These are phyloP conservation scores for Dendrolimus kikuchii DNA, from an alignment of 1,140 invertebrate species.

Conservation along the genomic window DNA sequence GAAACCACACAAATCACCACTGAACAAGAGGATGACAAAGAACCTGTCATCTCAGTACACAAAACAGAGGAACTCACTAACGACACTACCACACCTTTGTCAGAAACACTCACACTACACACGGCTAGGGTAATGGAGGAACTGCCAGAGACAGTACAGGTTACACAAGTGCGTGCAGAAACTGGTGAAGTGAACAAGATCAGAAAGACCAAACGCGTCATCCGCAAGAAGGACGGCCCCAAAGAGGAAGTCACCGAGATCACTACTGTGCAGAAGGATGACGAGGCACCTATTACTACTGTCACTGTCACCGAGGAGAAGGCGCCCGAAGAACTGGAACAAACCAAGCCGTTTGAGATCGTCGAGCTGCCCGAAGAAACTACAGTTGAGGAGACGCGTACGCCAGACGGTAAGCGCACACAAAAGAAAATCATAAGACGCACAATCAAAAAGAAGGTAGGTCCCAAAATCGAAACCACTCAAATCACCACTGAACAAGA, in stretches of 20 bases:
- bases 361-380: conserved; percentile 52
- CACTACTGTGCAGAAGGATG: conserved; percentile 65
- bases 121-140: conserved; percentile 12
- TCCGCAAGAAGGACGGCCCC: conserved; percentile 7
- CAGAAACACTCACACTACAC: too few relatives aligned
- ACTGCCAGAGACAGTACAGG: conserved; percentile 11
- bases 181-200: conserved; percentile 6
- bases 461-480: conserved; percentile 33
- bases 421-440: conserved; percentile 51
- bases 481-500: conserved; percentile 40
- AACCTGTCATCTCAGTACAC: too few relatives aligned
- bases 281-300: conserved; percentile 45
- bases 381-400: conserved; percentile 11
- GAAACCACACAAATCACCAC: too few relatives aligned
- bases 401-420: conserved; percentile 38
- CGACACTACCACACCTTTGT: too few relatives aligned
- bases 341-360: conserved; percentile 12
- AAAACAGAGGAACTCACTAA: too few relatives aligned
- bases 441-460: conserved; percentile 39
- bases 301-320: conserved; percentile 20
- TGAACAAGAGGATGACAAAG: too few relatives aligned
- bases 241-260: conserved; percentile 38
- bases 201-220: conserved; percentile 9
- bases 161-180: conserved; percentile 12
- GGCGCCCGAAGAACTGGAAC: conserved; percentile 6